Percentiles rank a stretch among this genome's conserved stretches.
These are phyloP conservation scores for Sandelia bainsii DNA, from an alignment of 2,797 vertebrate genomes.

Conservation along the genomic window DNA sequence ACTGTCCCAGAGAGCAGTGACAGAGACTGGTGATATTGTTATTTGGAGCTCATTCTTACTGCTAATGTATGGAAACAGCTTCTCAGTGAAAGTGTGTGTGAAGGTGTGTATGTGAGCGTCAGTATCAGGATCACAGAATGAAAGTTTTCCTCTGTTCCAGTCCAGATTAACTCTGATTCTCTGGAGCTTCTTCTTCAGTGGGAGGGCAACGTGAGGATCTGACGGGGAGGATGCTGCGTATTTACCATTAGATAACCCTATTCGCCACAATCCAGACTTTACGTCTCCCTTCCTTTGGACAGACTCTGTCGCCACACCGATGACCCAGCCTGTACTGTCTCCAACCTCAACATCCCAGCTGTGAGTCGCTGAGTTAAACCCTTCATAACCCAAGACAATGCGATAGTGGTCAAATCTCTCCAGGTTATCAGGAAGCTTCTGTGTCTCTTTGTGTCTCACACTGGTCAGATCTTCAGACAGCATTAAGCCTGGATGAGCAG, in stretches of 20 bases:
- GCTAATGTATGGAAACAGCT: not conserved
- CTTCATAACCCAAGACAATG: not conserved
- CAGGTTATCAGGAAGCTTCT: not conserved
- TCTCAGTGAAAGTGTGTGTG: not conserved
- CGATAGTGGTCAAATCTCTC: not conserved
- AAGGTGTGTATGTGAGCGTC: not conserved
- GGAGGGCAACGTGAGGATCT: not conserved
- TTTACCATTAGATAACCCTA: not conserved
- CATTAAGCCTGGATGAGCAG: not conserved
- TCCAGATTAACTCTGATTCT: not conserved
- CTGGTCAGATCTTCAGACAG: conserved; percentile 7
- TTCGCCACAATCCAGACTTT: conserved; percentile 1
- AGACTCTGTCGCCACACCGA: conserved; percentile 3
- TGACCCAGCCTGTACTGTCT: not conserved
- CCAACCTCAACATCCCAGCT: conserved; percentile 9
- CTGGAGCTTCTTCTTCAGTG: not conserved
- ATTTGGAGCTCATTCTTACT: not conserved
- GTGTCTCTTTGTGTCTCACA: not conserved
- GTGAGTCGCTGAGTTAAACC: conserved; percentile 3
- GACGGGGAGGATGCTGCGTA: not conserved
- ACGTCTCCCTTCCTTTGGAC: conserved; percentile 1
- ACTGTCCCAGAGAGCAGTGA: no score
- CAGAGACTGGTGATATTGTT: not conserved
- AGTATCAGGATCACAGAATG: no score
- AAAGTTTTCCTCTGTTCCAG: no score